Evolutionary conservation across 2,797 vertebrate genomes (phyloP).

Genomic region (Enteromius treurensis): DNA sequence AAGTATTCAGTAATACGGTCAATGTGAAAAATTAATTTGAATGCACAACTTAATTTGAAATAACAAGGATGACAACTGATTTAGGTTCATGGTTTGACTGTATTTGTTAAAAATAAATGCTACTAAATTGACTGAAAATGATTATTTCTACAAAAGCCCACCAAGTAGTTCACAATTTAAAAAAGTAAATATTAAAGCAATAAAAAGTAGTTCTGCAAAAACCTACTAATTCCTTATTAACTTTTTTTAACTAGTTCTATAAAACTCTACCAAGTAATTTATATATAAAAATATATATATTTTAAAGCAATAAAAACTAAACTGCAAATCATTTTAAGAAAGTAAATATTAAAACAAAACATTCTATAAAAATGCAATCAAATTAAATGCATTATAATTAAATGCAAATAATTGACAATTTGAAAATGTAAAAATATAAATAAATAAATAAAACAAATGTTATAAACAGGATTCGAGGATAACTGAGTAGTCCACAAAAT

Average conservation of each 20-base stretch:
- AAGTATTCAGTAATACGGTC: slow-evolving; percentile 46
- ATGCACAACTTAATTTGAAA: too few relatives aligned
- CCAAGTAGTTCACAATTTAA: not conserved
- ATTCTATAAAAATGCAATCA: not conserved
- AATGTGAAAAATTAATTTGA: not conserved
- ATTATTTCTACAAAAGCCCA: not conserved
- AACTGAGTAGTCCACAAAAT: slow-evolving; percentile 26
- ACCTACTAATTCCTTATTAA: too few relatives aligned
- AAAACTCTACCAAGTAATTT: slow-evolving; percentile 42
- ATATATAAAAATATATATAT: slow-evolving; percentile 5
- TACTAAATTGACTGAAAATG: slow-evolving; percentile 6
- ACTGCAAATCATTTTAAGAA: not conserved
- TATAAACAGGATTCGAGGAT: slow-evolving; percentile 49
- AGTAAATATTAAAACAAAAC: slow-evolving; percentile 21
- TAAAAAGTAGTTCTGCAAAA: slow-evolving; percentile 36
- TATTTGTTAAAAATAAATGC: not conserved
- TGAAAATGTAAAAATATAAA: not conserved
- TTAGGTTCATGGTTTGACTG: not conserved
- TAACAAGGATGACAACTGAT: too few relatives aligned
- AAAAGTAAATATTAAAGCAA: slow-evolving; percentile 23
- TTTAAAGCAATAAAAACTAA: slow-evolving; percentile 10
- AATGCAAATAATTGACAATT: not conserved
- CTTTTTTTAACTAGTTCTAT: slow-evolving; percentile 39
- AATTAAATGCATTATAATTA: not conserved
- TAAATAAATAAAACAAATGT: not conserved